Conservation (phyloP, 2,113 vertebrate species). For the Psettodes erumei region DNA sequence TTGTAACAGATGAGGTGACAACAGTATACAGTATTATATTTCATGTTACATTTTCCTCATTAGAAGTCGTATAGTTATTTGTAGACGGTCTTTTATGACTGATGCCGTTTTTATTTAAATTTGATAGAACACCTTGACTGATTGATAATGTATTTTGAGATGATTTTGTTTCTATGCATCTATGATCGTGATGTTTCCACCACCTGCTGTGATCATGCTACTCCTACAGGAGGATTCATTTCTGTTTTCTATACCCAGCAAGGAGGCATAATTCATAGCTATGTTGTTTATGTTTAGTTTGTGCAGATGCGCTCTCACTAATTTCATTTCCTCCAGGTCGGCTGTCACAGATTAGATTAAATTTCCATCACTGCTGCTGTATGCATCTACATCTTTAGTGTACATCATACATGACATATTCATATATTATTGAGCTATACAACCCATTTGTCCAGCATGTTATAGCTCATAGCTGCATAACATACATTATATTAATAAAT, state of each 20-base stretch:
- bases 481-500: neutral
- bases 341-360: slow-evolving; percentile 30
- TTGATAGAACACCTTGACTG: too few species aligned
- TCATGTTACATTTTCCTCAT: too few species aligned
- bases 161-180: neutral
- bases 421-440: neutral
- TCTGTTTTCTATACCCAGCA: neutral
- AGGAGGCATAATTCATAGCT: neutral
- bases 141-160: too few species aligned
- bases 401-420: neutral
- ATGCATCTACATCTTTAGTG: neutral
- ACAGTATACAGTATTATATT: too few species aligned
- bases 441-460: neutral
- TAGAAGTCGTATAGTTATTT: too few species aligned
- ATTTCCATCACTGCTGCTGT: slow-evolving; percentile 33
- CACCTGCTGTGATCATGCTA: neutral
- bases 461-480: neutral
- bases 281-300: neutral
- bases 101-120: too few species aligned
- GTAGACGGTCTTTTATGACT: too few species aligned
- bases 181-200: neutral
- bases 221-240: neutral
- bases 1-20: too few species aligned
- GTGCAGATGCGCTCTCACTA: neutral
- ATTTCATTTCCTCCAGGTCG: slow-evolving; percentile 1